A percentile compares a stretch with the other conserved stretches of the same genome.
Evolutionary conservation across 2,113 vertebrate species (phyloP).

Genomic region (Cyrtonyx montezumae): DNA sequence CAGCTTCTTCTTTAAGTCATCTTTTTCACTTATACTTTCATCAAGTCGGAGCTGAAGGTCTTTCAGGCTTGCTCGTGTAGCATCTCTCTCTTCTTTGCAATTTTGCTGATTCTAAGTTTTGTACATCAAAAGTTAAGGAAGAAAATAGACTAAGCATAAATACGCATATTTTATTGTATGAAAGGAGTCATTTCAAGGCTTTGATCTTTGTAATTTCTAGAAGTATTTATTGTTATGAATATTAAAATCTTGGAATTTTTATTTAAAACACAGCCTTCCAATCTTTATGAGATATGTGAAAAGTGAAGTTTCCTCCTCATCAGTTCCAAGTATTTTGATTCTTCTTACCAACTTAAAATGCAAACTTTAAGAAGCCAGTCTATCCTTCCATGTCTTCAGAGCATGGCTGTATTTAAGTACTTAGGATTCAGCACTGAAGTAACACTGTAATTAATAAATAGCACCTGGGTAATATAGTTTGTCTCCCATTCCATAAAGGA

Average conservation of each 20-base stretch:
- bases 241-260: not conserved
- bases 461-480: not conserved
- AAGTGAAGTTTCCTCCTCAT: not conserved
- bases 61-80: constrained; percentile 75
- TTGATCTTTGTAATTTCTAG: not conserved
- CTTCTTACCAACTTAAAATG: not conserved
- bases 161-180: not conserved
- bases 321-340: not conserved
- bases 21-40: constrained; percentile 78
- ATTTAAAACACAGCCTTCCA: not conserved
- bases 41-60: constrained; percentile 81
- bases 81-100: constrained; percentile 81
- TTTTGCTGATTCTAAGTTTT: constrained; percentile 79
- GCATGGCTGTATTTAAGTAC: not conserved
- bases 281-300: not conserved
- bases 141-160: not conserved
- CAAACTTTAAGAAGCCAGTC: not conserved
- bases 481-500: not conserved
- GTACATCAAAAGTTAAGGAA: constrained; percentile 16
- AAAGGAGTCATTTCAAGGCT: not conserved
- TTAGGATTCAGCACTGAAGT: not conserved
- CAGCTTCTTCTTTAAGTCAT: constrained; percentile 80
- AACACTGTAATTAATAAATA: not conserved
- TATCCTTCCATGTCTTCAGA: not conserved
- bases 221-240: not conserved